Evolutionary conservation across 2,797 vertebrate species (phyloP).

Genomic region (Microcaecilia unicolor): DNA sequence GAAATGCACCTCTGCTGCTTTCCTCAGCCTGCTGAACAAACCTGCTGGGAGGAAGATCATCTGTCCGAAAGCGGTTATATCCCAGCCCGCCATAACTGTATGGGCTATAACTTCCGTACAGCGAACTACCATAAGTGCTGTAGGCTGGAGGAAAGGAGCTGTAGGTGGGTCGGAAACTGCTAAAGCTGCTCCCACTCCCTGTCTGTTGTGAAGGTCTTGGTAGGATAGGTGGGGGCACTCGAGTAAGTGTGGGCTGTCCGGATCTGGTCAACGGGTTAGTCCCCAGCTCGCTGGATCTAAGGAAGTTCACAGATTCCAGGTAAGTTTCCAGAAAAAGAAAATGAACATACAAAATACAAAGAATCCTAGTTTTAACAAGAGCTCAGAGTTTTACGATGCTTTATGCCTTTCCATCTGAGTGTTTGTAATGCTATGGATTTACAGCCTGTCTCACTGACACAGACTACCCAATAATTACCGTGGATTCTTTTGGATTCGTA

Average conservation of each 20-base stretch:
- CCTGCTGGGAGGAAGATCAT: conserved; percentile 77
- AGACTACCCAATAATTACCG: too few relatives aligned
- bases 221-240: conserved; percentile 75
- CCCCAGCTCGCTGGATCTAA: conserved; percentile 74
- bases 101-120: conserved; percentile 78
- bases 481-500: too few relatives aligned
- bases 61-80: conserved; percentile 66
- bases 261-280: conserved; percentile 49
- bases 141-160: conserved; percentile 71
- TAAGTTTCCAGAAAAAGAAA: conserved; percentile 3
- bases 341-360: neutral
- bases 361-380: too few relatives aligned
- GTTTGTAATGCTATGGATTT: too few relatives aligned
- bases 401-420: too few relatives aligned
- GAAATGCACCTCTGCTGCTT: conserved; percentile 91
- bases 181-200: conserved; percentile 35
- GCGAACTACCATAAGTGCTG: conserved; percentile 74
- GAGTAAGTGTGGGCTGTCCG: conserved; percentile 55
- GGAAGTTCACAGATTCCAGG: conserved; percentile 9
- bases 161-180: conserved; percentile 72
- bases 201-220: conserved; percentile 70
- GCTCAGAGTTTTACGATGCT: too few relatives aligned
- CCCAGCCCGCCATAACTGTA: conserved; percentile 66
- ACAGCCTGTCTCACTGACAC: too few relatives aligned
- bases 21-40: conserved; percentile 95